These are phyloP conservation scores for Plecturocebus donacophilus DNA, from an alignment of 2,113 vertebrate genomes.

Conservation along the genomic window DNA sequence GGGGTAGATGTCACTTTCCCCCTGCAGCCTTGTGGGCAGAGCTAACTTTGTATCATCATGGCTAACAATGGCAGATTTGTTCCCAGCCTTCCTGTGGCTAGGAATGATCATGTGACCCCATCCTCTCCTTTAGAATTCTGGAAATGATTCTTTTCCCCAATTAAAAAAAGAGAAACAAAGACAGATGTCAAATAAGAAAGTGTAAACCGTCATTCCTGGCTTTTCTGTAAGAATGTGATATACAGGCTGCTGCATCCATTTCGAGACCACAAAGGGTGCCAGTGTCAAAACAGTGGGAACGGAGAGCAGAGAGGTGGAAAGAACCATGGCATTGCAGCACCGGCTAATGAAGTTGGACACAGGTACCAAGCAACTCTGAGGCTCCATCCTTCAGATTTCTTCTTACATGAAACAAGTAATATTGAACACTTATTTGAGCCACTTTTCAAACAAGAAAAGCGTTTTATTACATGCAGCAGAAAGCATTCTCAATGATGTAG, in stretches of 20 bases:
- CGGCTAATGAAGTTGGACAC: accelerated
- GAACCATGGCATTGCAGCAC: accelerated
- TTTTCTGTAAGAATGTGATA: neutral
- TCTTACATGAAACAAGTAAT: neutral
- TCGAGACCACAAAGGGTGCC: neutral
- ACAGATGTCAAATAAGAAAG: neutral
- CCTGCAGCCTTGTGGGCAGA: neutral
- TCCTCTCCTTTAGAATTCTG: neutral
- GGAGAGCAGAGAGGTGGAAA: neutral
- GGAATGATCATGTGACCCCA: neutral
- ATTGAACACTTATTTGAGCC: neutral
- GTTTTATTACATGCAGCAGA: neutral
- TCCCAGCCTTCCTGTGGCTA: neutral
- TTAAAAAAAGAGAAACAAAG: neutral
- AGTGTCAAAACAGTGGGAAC: accelerated
- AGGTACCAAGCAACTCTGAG: neutral
- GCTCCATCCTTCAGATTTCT: neutral
- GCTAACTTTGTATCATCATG: neutral
- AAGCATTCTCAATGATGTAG: neutral
- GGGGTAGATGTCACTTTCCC: neutral
- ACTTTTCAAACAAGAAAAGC: neutral
- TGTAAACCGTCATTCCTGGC: accelerated
- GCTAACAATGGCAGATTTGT: neutral
- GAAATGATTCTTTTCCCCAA: neutral
- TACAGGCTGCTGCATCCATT: accelerated